Base-by-base conservation (phyloP, 2,113 vertebrate genomes). In the Tachycineta bicolor region DNA sequence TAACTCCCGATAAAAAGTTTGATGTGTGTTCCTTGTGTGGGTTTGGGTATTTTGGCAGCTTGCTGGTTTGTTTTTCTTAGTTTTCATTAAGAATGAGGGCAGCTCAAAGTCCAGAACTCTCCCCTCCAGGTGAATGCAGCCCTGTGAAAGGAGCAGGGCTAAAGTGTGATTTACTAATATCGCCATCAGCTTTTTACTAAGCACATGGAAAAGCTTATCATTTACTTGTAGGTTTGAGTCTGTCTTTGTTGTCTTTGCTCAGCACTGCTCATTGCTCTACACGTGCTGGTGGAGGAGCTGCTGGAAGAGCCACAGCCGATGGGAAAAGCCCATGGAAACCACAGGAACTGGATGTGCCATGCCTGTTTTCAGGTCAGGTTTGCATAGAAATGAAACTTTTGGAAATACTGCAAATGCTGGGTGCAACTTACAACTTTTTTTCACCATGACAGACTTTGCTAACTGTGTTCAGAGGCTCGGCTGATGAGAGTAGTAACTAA, bases 311-410 rank as follows among this genome's bases (percentile, higher is more conserved):
- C 20, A 7, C 4, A 65, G 41, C 21, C 5, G 11, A 11, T 6
- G 3, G 17, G 50, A 43, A 15, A 64, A 67, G 33, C 12, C 15
- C 12, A 3, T 12, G 49, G 71, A 55, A 39, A 4, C 18, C 0
- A 0, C 14, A 25, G 74, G 47, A 67, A 3, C 5, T 31, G 7
- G 3, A 3, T 5, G 14, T 1, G 22, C 5, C 0, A 0, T 21
- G 47, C 6, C 24, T 1, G 0, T 15, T 69, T 65, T 44, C 67
- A 58, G 31, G 63, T 80, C 7, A 73, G 56, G 3, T 29, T 74
- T 75, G 44, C 6, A 3, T 4, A 23, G 31, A 56, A 73, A 43
- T 11, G 11, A 37, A 15, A 8, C 4, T 85, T 68, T 75, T 16
- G 44, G 49, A 76, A 73, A 47, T 14, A 22, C 1, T 34, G 43